A percentile compares a stretch with the other conserved stretches of the same genome.
These are phyloP conservation scores for Pandemis cinnamomeana DNA, from an alignment of 2,888 invertebrate species.

Conservation along the genomic window DNA sequence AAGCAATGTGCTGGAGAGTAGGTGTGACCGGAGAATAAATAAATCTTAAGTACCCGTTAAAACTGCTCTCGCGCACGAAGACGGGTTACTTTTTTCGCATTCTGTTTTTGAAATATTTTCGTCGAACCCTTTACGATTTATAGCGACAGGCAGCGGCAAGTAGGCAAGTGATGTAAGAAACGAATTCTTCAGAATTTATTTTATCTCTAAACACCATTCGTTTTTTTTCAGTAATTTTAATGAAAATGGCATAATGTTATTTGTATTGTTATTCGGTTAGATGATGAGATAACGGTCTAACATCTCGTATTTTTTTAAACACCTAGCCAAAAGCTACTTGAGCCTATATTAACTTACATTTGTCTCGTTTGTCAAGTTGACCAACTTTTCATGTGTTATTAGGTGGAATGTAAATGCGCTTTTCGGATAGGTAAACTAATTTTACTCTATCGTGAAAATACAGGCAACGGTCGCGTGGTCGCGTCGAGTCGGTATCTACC, in stretches of 20 bases:
- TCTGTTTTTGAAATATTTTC: constrained; percentile 55
- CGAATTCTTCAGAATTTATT: background rate
- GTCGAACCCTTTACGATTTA: constrained; percentile 58
- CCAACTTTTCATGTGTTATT: too few relatives aligned
- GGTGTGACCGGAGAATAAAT: background rate
- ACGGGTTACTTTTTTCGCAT: constrained; percentile 38
- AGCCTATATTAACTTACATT: too few relatives aligned
- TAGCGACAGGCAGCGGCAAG: constrained; percentile 48
- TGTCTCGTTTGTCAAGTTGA: too few relatives aligned
- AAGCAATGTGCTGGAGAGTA: background rate
- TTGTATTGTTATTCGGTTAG: too few relatives aligned
- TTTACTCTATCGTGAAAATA: background rate
- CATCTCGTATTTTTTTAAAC: too few relatives aligned
- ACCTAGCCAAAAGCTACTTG: too few relatives aligned
- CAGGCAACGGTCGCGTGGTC: background rate
- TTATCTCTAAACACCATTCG: background rate
- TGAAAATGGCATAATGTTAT: too few relatives aligned
- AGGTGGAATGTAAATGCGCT: too few relatives aligned
- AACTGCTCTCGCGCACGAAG: constrained; percentile 37
- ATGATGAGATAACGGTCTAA: too few relatives aligned
- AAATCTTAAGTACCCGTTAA: constrained; percentile 21
- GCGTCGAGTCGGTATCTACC: constrained; percentile 48
- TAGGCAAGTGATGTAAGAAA: background rate
- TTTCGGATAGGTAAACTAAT: too few relatives aligned
- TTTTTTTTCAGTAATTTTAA: background rate